These are phyloP conservation scores for Chlorops oryzae DNA, from an alignment of 1,140 invertebrate species.

Conservation along the genomic window DNA sequence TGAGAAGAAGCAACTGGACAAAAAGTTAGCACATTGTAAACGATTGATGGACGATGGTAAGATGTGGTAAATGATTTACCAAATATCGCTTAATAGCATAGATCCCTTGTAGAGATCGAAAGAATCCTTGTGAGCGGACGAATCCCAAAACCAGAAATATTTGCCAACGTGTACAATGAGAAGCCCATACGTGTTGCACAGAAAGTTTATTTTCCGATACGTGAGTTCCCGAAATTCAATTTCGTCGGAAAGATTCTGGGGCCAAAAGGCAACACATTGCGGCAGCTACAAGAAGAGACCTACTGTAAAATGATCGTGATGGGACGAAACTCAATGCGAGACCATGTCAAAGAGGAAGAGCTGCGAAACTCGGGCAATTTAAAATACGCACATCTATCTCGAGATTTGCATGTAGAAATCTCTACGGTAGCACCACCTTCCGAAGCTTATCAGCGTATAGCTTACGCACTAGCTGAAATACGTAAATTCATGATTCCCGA, in stretches of 20 bases:
- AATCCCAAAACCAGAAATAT: constrained; percentile 57
- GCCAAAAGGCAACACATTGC: constrained; percentile 88
- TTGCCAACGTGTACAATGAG: constrained; percentile 79
- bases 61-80: constrained; percentile 4
- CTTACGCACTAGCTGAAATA: constrained; percentile 76
- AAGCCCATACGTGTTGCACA: constrained; percentile 77
- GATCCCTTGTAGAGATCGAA: constrained; percentile 55
- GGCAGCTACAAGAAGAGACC: constrained; percentile 87
- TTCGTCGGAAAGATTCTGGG: constrained; percentile 92
- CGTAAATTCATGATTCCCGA: constrained; percentile 67
- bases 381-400: constrained; percentile 86
- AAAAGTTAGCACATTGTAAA: constrained; percentile 29
- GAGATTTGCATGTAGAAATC: constrained; percentile 91
- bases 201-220: constrained; percentile 77
- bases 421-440: constrained; percentile 82
- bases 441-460: constrained; percentile 85
- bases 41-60: constrained; percentile 39
- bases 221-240: constrained; percentile 88
- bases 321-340: constrained; percentile 90
- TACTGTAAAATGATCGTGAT: constrained; percentile 95
- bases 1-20: constrained; percentile 42
- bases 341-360: constrained; percentile 88
- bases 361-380: constrained; percentile 77
- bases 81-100: neutral
- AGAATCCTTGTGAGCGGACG: constrained; percentile 57